Base-by-base conservation (phyloP, 2,888 invertebrate species). In the Hirtodrosophila histrioides region DNA sequence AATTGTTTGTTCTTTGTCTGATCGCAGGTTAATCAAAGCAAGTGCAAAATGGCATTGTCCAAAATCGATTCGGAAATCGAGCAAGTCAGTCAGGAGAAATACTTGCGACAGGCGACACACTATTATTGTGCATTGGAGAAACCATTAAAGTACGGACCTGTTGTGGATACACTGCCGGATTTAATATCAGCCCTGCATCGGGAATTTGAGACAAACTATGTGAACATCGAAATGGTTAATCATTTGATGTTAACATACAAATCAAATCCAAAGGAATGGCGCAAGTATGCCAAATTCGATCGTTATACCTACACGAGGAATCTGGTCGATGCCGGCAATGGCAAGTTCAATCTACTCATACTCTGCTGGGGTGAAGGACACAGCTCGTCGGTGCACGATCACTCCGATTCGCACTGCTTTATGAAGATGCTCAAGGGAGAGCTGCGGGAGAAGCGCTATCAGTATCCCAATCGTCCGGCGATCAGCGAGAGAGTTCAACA, bases 351-450 rank as follows among this genome's bases (percentile, higher is more conserved):
- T 92, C 93, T 99, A 75, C 98, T 99, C 95, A 94, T 98, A 29
- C 92, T 99, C n/a, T 99, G 99, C 92, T 99, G 99, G 99, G 97
- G 98, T 17, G 97, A 98, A 90, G 97, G 97, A 0, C 97, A 98
- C 75, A 97, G 96, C 0, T 97, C 98, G 0, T 95, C 97, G 8
- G 98, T 99, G 76, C 99, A 99, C 91, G 98, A 99, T 91, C 99
- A 99, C 89, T 95, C 98, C 0, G 94, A 98, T 88, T 95, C 99
- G 0, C 98, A 99, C 90, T 99, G 99, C 91, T 98, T 99, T 91
- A 98, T 99, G 96, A 99, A 99, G 92, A 94, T 97, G 69, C 93
- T 99, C 0, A 95, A 96, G 67, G 98, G 98, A 0, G 94, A 93
- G 63, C 91, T 98, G 39, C 94, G 94, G 50, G 98, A 99, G 93